phyloP scores from a whole-genome alignment of 2,113 vertebrate species.

The Taurulus bubalis region DNA sequence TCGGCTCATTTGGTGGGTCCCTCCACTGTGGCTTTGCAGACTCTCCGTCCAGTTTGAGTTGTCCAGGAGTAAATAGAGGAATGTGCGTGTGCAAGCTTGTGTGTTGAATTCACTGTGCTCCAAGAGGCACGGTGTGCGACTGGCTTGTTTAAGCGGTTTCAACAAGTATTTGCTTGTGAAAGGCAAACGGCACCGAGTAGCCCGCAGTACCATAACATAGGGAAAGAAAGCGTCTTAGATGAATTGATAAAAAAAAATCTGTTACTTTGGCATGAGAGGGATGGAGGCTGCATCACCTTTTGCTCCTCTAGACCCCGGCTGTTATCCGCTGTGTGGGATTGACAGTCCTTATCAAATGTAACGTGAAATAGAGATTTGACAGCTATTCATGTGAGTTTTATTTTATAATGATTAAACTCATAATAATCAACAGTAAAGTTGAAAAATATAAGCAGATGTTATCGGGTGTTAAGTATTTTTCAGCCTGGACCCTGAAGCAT shows the following conservation, averaged over 20 bases:
- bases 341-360: constrained; percentile 4
- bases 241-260: constrained; percentile 42
- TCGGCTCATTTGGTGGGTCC: constrained; percentile 48
- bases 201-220: constrained; percentile 21
- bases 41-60: constrained; percentile 38
- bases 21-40: constrained; percentile 52
- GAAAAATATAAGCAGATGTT: constrained; percentile 26
- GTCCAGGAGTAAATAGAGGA: constrained; percentile 52
- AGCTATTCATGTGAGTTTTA: constrained; percentile 17
- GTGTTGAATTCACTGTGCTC: constrained; percentile 32
- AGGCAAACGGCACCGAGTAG: constrained; percentile 37
- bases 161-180: constrained; percentile 69
- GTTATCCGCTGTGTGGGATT: constrained; percentile 16
- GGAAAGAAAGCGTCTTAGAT: constrained; percentile 34
- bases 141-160: constrained; percentile 54
- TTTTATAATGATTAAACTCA: constrained; percentile 17
- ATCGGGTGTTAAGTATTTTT: too few relatives aligned
- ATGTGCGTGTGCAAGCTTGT: background rate
- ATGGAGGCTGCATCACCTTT: constrained; percentile 1
- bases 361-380: background rate
- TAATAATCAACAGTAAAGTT: constrained; percentile 27
- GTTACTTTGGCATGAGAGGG: constrained; percentile 8
- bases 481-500: too few relatives aligned
- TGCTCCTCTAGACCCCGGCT: background rate
- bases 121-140: constrained; percentile 16